phyloP scores from a whole-genome alignment of 2,113 vertebrate species.

The Atractosteus spatula region DNA sequence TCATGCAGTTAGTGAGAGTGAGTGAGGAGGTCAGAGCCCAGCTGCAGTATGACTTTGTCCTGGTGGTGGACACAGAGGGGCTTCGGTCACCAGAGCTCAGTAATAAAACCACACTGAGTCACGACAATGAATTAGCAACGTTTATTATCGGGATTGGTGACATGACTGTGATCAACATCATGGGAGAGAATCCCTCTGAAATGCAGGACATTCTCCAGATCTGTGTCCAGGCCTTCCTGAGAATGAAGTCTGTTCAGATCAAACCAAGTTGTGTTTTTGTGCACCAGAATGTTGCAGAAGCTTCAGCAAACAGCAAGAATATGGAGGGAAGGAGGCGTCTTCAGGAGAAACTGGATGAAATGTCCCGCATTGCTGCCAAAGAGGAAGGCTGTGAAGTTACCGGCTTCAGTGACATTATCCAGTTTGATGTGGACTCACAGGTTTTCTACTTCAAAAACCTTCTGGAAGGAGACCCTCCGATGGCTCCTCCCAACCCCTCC shows the following conservation, averaged over 20 bases:
- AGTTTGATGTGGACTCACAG: slow-evolving; percentile 51
- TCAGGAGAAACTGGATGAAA: slow-evolving; percentile 33
- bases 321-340: slow-evolving; percentile 30
- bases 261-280: slow-evolving; percentile 34
- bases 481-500: too few relatives aligned
- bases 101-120: too few relatives aligned
- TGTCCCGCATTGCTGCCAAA: slow-evolving; percentile 16
- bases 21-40: too few relatives aligned
- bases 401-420: slow-evolving; percentile 29
- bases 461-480: too few relatives aligned
- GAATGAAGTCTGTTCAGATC: slow-evolving; percentile 27
- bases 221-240: slow-evolving; percentile 37
- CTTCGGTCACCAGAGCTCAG: slow-evolving; percentile 32
- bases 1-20: too few relatives aligned
- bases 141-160: too few relatives aligned
- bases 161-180: too few relatives aligned
- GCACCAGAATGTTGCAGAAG: slow-evolving; percentile 35
- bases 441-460: slow-evolving; percentile 57
- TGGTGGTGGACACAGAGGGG: slow-evolving; percentile 38
- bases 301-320: slow-evolving; percentile 24
- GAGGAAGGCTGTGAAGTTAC: slow-evolving; percentile 6
- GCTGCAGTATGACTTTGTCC: slow-evolving; percentile 45
- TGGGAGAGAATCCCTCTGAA: too few relatives aligned
- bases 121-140: too few relatives aligned
- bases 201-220: slow-evolving; percentile 40